Evolutionary conservation across 1,140 invertebrate genomes (phyloP), one percentile per base, ranked within the genome.

Genomic region (Drosophila nasuta): DNA sequence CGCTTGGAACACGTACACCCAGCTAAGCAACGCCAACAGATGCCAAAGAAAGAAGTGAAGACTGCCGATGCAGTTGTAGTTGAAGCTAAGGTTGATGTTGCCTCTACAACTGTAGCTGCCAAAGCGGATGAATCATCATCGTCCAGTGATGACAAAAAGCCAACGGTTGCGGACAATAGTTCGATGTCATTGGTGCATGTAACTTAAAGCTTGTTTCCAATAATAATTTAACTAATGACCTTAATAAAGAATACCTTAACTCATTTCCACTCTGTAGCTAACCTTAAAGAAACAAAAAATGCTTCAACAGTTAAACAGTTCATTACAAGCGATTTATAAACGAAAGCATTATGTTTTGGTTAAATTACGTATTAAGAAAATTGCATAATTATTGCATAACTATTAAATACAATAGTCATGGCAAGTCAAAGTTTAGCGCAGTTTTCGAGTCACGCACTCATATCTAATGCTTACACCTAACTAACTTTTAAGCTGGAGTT

Each of bases 11-110:
- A 8, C 5, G 10, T 13, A 5, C 49, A 35, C 3, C 71, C 79
- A 0, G 15, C 78, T 10, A 86, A 85, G 63, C 51, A 15, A 15
- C 15, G 15, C 15, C 15, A 17, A 17, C 17, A 17, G 17, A 17
- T 17, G 17, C 17, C 17, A 17, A 17, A 17, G 17, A 17, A 17
- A 17, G 17, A 1, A 17, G 17, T 17, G 17, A 17, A 17, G 17
- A 17, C 17, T 17, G 17, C 17, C 17, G 17, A 17, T 17, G 17
- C 17, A 17, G 15, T 15, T 15, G 15, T 0, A 17, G 17, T 17
- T 17, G 17, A 17, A 17, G 17, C 17, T 17, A 17, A 17, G 17
- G 17, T 17, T 17, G 17, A 17, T 17, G 17, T 17, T 17, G 17
- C 17, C 17, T 17, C 17, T 17, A 17, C 17, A 17, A 17, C 17